Percentiles rank a stretch among this genome's conserved stretches.
Conservation (phyloP, 2,797 vertebrate species). For the Sebastes trivittatus region DNA sequence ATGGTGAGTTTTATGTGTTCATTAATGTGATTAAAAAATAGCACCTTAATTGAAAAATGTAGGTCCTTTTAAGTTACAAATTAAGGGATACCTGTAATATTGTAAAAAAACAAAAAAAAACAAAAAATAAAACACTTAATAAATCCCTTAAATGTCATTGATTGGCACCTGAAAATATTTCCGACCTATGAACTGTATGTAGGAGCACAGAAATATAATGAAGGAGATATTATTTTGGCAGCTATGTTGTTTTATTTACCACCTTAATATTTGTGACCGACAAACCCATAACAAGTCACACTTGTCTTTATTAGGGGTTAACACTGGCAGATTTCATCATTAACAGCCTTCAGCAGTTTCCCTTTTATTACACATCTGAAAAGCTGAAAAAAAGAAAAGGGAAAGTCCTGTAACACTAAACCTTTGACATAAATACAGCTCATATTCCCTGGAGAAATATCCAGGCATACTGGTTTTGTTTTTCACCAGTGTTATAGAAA, state of each 20-base stretch:
- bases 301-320: too few relatives aligned
- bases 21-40: background rate
- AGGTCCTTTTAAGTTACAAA: background rate
- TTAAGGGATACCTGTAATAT: background rate
- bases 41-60: background rate
- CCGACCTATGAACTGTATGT: background rate
- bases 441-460: too few relatives aligned
- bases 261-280: background rate
- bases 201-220: background rate
- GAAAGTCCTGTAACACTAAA: too few relatives aligned
- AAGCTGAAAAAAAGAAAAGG: too few relatives aligned
- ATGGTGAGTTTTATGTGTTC: constrained; percentile 85
- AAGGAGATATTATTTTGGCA: background rate
- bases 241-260: background rate
- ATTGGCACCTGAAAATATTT: background rate
- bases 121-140: background rate
- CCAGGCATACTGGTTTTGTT: too few relatives aligned
- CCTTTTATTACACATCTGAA: too few relatives aligned
- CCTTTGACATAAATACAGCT: too few relatives aligned
- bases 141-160: background rate
- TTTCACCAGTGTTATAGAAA: too few relatives aligned
- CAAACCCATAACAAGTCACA: too few relatives aligned
- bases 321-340: too few relatives aligned
- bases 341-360: too few relatives aligned
- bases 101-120: background rate